Conservation (phyloP, 2,797 vertebrate genomes). For the Adrianichthys oophorus region DNA sequence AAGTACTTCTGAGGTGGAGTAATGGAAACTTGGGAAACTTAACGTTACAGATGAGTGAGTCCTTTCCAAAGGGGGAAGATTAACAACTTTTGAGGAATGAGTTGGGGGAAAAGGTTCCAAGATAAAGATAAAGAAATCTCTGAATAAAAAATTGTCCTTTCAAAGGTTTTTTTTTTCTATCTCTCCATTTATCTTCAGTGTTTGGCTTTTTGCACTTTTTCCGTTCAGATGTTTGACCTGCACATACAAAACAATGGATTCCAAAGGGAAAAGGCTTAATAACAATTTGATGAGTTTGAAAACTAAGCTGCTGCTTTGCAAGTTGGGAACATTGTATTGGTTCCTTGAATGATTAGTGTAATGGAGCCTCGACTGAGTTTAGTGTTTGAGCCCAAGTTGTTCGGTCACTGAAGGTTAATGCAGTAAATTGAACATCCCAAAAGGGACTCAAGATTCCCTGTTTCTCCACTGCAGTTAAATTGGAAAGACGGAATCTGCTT, state of each 20-base stretch:
- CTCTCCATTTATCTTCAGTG: conserved; percentile 13
- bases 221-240: conserved; percentile 17
- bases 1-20: conserved; percentile 42
- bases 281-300: conserved; percentile 68
- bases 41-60: conserved; percentile 65
- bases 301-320: conserved; percentile 56
- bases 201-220: conserved; percentile 5
- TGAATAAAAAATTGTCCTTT: conserved; percentile 2
- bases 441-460: conserved; percentile 55
- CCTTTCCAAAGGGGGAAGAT: conserved; percentile 34
- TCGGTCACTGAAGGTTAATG: conserved; percentile 66
- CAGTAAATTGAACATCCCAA: conserved; percentile 19
- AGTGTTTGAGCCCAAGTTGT: conserved; percentile 67
- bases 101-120: background rate
- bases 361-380: conserved; percentile 66
- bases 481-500: conserved; percentile 6
- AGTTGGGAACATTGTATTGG: conserved; percentile 71
- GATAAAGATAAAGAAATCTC: background rate
- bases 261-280: conserved; percentile 56
- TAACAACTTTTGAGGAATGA: conserved; percentile 25
- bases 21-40: conserved; percentile 64
- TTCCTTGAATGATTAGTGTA: conserved; percentile 56
- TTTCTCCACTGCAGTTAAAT: conserved; percentile 32
- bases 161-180: background rate
- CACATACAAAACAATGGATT: conserved; percentile 31